Percentiles rank a stretch among this genome's conserved stretches.
Evolutionary conservation across 2,113 vertebrate genomes (phyloP).

Genomic region (Conger conger): DNA sequence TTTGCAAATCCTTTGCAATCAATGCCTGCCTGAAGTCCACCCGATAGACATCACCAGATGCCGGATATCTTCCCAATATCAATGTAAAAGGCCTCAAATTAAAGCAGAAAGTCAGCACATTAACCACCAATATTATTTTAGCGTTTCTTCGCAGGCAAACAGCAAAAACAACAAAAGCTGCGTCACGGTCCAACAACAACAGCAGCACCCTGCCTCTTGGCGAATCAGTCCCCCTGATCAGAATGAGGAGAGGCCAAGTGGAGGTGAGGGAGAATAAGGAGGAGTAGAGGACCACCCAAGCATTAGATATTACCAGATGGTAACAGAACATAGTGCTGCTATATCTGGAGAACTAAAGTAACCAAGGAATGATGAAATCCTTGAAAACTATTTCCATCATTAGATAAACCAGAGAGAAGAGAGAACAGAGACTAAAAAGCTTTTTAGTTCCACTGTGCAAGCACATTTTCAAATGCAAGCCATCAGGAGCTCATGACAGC

Average conservation of each 20-base stretch:
- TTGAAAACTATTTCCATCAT: background rate
- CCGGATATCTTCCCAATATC: no score
- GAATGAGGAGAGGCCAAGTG: background rate
- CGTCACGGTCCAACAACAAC: no score
- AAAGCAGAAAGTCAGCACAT: no score
- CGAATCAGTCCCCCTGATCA: no score
- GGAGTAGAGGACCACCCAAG: background rate
- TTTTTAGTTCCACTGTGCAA: background rate
- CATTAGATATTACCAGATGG: background rate
- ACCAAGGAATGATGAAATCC: background rate
- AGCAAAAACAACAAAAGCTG: no score
- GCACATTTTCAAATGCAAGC: background rate
- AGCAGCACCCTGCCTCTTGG: no score
- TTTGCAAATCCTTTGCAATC: no score
- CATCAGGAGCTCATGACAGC: background rate
- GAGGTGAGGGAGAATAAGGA: background rate
- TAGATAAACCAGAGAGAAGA: background rate
- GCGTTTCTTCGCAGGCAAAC: no score
- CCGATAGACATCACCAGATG: no score
- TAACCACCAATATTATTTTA: no score
- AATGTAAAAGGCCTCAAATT: no score
- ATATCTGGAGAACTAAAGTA: background rate
- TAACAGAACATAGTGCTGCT: background rate
- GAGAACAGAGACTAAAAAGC: background rate
- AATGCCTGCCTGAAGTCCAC: no score